A percentile compares a stretch with the other conserved stretches of the same genome.
Evolutionary conservation across 2,113 vertebrate species (phyloP).

Genomic region (Struthio camelus): DNA sequence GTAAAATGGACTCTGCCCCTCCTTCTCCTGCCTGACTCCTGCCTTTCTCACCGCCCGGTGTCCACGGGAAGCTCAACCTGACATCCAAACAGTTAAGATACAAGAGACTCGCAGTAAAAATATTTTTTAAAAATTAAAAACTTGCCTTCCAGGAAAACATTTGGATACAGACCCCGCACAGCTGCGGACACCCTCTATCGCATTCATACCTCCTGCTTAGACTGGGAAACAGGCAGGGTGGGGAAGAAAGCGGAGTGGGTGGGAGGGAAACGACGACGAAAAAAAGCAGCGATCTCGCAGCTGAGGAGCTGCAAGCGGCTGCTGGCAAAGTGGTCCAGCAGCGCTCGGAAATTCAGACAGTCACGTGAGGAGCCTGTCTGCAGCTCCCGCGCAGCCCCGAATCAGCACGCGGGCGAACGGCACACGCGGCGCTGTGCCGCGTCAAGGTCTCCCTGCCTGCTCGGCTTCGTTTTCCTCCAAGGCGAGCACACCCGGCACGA

Average conservation of each 20-base stretch:
- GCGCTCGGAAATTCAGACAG: conserved; percentile 56
- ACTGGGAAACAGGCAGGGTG: not conserved
- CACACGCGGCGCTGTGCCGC: not conserved
- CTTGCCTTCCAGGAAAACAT: conserved; percentile 51
- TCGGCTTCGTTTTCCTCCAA: too few relatives aligned
- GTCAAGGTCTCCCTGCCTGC: not conserved
- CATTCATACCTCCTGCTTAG: not conserved
- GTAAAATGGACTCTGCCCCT: not conserved
- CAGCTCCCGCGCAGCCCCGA: conserved; percentile 16
- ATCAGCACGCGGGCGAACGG: conserved; percentile 31
- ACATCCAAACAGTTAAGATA: not conserved
- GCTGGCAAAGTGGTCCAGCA: conserved; percentile 57
- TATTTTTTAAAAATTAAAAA: not conserved
- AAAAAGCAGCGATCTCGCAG: not conserved
- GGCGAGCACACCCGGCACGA: too few relatives aligned
- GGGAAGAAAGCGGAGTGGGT: not conserved
- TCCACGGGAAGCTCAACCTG: conserved; percentile 52
- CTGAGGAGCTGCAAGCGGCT: conserved; percentile 3
- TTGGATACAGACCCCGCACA: conserved; percentile 37
- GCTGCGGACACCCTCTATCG: conserved; percentile 7
- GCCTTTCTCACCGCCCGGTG: not conserved
- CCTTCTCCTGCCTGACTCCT: not conserved
- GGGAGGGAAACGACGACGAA: not conserved
- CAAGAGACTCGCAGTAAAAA: not conserved
- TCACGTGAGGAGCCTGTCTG: conserved; percentile 41